Percentiles rank a stretch among this genome's conserved stretches.
Conservation (phyloP, 2,797 vertebrate species). For the Emys orbicularis region DNA sequence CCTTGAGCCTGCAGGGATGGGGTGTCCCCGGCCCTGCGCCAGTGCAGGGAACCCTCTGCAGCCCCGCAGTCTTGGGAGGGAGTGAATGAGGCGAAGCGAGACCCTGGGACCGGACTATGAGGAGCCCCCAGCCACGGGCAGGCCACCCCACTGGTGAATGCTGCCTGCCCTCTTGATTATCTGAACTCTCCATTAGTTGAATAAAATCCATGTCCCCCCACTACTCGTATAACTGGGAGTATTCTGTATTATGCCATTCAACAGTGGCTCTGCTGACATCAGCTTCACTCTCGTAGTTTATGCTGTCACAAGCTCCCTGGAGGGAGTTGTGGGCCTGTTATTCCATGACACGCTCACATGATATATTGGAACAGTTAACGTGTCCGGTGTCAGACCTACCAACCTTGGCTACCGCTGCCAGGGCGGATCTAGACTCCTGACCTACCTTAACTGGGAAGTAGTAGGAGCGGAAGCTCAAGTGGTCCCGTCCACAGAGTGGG, state of each 20-base stretch:
- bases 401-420: accelerated
- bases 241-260: not conserved
- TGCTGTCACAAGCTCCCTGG: accelerated
- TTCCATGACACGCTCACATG: accelerated
- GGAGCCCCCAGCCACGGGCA: too few species aligned
- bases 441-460: constrained; percentile 98
- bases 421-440: not conserved
- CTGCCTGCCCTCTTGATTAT: not conserved
- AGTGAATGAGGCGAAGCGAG: too few species aligned
- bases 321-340: not conserved
- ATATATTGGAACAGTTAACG: not conserved
- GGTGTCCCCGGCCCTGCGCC: too few species aligned
- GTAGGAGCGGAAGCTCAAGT: constrained; percentile 98
- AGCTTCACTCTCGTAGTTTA: not conserved
- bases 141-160: too few species aligned
- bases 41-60: too few species aligned
- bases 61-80: too few species aligned
- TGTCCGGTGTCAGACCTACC: too few species aligned
- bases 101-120: not conserved
- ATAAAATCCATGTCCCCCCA: too few species aligned
- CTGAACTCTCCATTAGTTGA: not conserved
- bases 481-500: constrained; percentile 95
- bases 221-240: too few species aligned
- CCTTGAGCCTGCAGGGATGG: too few species aligned
- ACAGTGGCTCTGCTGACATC: accelerated